phyloP scores from a whole-genome alignment of 2,888 invertebrate species.

The Mellilla xanthometata region DNA sequence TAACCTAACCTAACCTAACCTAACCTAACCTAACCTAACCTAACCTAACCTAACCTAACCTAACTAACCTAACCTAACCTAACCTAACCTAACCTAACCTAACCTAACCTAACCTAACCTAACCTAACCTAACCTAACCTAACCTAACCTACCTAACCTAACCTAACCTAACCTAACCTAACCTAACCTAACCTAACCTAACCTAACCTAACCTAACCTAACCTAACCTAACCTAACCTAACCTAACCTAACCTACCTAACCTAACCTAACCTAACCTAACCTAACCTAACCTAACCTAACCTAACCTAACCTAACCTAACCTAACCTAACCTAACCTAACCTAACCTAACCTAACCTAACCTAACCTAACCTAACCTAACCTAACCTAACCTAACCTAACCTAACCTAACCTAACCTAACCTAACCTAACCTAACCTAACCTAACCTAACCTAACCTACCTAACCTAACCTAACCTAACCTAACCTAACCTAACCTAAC shows the following conservation, averaged over 20 bases:
- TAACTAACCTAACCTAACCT: conserved; percentile 24
- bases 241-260: conserved; percentile 30
- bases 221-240: conserved; percentile 32
- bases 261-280: conserved; percentile 28
- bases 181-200: conserved; percentile 27
- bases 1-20: conserved; percentile 25
- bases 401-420: conserved; percentile 30
- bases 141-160: conserved; percentile 27
- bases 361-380: conserved; percentile 25
- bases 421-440: conserved; percentile 27
- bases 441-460: conserved; percentile 22
- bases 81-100: conserved; percentile 27
- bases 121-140: conserved; percentile 27
- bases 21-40: conserved; percentile 27
- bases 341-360: conserved; percentile 28
- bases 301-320: conserved; percentile 25
- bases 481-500: conserved; percentile 15
- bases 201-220: conserved; percentile 32
- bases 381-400: conserved; percentile 29
- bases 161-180: conserved; percentile 28
- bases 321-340: conserved; percentile 26
- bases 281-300: conserved; percentile 27
- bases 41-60: conserved; percentile 26
- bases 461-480: conserved; percentile 12
- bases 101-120: conserved; percentile 27